phyloP scores from a whole-genome alignment of 2,113 vertebrate genomes.

The Zosterops hypoxanthus region DNA sequence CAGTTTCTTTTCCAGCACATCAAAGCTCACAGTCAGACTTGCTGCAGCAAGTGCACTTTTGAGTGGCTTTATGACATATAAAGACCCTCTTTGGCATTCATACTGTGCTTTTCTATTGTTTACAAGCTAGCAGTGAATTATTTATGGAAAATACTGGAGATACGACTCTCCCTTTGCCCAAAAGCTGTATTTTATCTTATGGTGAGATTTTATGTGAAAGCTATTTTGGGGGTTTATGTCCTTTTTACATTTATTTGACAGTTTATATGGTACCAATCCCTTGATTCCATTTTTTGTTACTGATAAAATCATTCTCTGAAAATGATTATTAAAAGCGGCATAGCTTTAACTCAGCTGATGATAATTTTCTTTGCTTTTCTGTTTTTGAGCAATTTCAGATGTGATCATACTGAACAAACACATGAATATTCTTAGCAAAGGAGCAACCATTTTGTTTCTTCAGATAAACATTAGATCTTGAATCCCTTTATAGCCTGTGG shows the following conservation, averaged over 20 bases:
- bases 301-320: constrained; percentile 26
- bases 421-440: constrained; percentile 1
- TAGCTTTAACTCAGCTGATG: background rate
- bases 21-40: constrained; percentile 80
- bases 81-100: constrained; percentile 78
- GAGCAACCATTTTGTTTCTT: background rate
- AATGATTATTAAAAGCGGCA: constrained; percentile 54
- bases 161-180: constrained; percentile 36
- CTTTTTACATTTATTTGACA: constrained; percentile 62
- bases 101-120: constrained; percentile 75
- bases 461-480: background rate
- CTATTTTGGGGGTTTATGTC: constrained; percentile 27
- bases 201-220: constrained; percentile 64
- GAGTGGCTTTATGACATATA: constrained; percentile 79
- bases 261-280: constrained; percentile 47
- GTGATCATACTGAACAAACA: background rate
- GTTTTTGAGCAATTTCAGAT: constrained; percentile 22
- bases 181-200: constrained; percentile 69
- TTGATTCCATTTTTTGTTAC: constrained; percentile 59
- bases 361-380: constrained; percentile 43
- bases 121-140: constrained; percentile 79
- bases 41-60: constrained; percentile 76
- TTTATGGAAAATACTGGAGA: constrained; percentile 73
- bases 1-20: constrained; percentile 78
- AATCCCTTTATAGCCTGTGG: background rate